phyloP scores from a whole-genome alignment of 30 jellyfish, hydroid and myxozoan genomes.

The Aurelia aurita complex sp. Pacific region DNA sequence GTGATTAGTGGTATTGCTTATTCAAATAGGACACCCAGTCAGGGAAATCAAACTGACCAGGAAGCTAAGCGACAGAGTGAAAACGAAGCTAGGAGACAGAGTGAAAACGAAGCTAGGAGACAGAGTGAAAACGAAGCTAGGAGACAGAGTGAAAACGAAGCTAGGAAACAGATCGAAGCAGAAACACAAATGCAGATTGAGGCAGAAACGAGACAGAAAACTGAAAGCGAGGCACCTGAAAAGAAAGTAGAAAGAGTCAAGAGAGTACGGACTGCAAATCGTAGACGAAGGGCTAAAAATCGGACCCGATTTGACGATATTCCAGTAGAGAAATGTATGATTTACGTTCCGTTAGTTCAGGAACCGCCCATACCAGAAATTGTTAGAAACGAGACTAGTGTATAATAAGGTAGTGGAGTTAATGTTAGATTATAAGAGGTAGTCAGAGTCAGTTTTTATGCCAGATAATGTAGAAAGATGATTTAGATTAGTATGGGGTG shows the following conservation, averaged over 20 bases:
- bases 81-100: constrained; percentile 13
- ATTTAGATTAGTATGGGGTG: too few species aligned
- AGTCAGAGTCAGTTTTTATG: too few species aligned
- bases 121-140: background rate
- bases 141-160: background rate
- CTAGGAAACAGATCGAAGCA: background rate
- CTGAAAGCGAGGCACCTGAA: constrained; percentile 8
- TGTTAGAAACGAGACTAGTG: constrained; percentile 86
- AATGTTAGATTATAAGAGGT: too few species aligned
- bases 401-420: background rate
- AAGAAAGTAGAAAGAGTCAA: constrained; percentile 33
- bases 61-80: constrained; percentile 19
- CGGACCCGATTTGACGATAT: constrained; percentile 66
- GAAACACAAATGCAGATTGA: background rate
- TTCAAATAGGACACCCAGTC: constrained; percentile 44
- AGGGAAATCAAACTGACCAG: constrained; percentile 50
- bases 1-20: constrained; percentile 48
- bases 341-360: constrained; percentile 85
- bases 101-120: background rate
- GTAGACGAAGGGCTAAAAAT: constrained; percentile 42
- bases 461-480: too few species aligned
- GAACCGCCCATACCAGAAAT: constrained; percentile 30
- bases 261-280: constrained; percentile 14
- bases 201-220: background rate
- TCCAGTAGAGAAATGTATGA: constrained; percentile 57